A percentile compares a stretch with the other conserved stretches of the same genome.
These are phyloP conservation scores for Balaenoptera acutorostrata DNA, from an alignment of 2,113 vertebrate species.

Conservation along the genomic window DNA sequence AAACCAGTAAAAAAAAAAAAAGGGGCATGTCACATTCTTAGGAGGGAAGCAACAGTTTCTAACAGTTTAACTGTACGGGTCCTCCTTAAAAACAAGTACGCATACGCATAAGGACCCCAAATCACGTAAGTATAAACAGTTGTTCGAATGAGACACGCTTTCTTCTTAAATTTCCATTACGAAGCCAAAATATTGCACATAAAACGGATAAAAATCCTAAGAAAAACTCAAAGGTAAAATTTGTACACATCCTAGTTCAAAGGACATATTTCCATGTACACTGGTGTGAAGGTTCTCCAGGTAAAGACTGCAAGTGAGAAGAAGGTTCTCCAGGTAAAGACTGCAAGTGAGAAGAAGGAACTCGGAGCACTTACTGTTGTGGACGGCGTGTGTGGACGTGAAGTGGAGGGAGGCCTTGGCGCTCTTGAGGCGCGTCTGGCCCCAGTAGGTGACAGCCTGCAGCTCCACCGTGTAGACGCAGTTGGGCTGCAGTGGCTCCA, in stretches of 20 bases:
- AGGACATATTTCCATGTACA: accelerated
- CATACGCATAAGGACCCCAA: accelerated
- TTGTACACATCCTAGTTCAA: background rate
- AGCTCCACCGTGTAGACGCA: conserved; percentile 90
- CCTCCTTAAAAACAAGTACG: background rate
- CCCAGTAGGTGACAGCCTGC: conserved; percentile 93
- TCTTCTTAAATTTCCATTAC: no score
- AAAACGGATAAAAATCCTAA: accelerated
- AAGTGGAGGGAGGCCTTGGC: conserved; percentile 90
- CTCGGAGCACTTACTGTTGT: conserved; percentile 79
- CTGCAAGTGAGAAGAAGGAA: accelerated
- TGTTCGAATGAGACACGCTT: background rate
- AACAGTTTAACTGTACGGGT: accelerated
- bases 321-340: no score
- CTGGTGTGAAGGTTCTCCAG: accelerated
- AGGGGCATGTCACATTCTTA: accelerated
- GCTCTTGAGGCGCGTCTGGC: conserved; percentile 93
- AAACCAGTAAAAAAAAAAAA: no score
- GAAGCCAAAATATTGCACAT: accelerated
- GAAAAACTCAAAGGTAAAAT: background rate
- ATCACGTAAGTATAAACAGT: accelerated
- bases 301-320: no score
- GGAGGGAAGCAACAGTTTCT: background rate
- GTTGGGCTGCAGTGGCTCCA: conserved; percentile 90
- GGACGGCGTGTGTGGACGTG: conserved; percentile 77